Percentiles rank a stretch among this genome's conserved stretches.
Conservation (phyloP, 2,113 vertebrate genomes). For the Dipodomys merriami region DNA sequence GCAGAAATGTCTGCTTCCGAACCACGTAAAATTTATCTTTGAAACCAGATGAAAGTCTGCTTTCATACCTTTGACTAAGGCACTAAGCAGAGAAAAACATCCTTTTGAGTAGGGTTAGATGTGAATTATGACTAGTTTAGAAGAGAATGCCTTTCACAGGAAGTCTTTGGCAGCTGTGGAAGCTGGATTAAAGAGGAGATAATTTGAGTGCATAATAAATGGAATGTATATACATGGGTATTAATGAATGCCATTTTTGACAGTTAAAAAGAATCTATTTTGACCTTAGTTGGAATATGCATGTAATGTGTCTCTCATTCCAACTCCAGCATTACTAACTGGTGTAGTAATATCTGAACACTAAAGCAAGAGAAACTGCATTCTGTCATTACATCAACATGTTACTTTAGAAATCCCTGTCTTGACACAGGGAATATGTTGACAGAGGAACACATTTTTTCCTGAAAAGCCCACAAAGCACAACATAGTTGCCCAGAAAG, state of each 20-base stretch:
- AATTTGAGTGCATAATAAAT: slow-evolving; percentile 64
- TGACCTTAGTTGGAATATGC: slow-evolving; percentile 56
- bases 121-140: slow-evolving; percentile 36
- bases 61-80: not conserved
- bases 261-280: slow-evolving; percentile 52
- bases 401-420: slow-evolving; percentile 30
- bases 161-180: slow-evolving; percentile 37
- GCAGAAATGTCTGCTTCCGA: slow-evolving; percentile 16
- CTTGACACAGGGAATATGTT: slow-evolving; percentile 37
- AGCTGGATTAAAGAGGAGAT: slow-evolving; percentile 58
- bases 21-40: not conserved
- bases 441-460: not conserved
- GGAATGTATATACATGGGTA: slow-evolving; percentile 47
- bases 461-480: slow-evolving; percentile 29
- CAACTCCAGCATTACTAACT: slow-evolving; percentile 5
- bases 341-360: slow-evolving; percentile 16
- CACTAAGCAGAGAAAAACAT: not conserved
- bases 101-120: not conserved
- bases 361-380: slow-evolving; percentile 51
- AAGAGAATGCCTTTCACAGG: slow-evolving; percentile 55
- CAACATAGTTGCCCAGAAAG: slow-evolving; percentile 58
- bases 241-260: slow-evolving; percentile 59
- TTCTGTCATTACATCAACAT: not conserved
- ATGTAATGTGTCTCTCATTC: not conserved
- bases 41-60: slow-evolving; percentile 37